Base-by-base conservation (phyloP, 2,113 vertebrate genomes). In the Pygoscelis antarcticus region DNA sequence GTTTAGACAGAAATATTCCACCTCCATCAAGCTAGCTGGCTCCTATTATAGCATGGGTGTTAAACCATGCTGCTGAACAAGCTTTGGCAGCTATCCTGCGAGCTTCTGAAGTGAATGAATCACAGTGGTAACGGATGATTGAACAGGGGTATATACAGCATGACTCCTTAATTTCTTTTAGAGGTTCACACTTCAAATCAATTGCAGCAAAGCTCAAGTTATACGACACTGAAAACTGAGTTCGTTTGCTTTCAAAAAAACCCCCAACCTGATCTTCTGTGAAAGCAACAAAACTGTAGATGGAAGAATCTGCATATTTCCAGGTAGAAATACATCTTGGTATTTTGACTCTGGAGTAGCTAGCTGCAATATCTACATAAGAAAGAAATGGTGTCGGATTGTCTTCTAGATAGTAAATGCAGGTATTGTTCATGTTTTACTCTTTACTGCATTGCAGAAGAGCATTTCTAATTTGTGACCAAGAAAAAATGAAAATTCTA, bases 101-200 rank as follows among this genome's bases (percentile, higher is more conserved):
- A 83, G 64, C 89, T 91, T 90, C 91, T 86, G 46, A 44, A 92
- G 38, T n/a, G 91, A 92, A 90, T 89, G 91, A 96, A 91, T 96
- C 95, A 83, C 69, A 44, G 69, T 0, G 1, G n/a, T 77, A 93
- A 52, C 21, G 20, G 91, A 36, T 91, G 60, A 68, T 62, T 36
- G 60, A 91, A 57, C 54, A 84, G 42, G 90, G 26, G 13, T 94
- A 88, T 86, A 52, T 71, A 83, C 60, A 17, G 58, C 1, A 34
- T 8, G 49, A 46, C 70, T 75, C 68, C 55, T 58, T 30, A 32
- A 47, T 78, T 79, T 70, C 65, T 87, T 32, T 10, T 87, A 55
- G 78, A 90, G 54, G 40, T 83, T 91, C 82, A 68, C 55, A 66
- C 78, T 83, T 81, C 62, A 38, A 52, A 91, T 68, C 61, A 83